Evolutionary conservation across 1,140 invertebrate species (phyloP).

Genomic region (Drosophila punjabiensis): DNA sequence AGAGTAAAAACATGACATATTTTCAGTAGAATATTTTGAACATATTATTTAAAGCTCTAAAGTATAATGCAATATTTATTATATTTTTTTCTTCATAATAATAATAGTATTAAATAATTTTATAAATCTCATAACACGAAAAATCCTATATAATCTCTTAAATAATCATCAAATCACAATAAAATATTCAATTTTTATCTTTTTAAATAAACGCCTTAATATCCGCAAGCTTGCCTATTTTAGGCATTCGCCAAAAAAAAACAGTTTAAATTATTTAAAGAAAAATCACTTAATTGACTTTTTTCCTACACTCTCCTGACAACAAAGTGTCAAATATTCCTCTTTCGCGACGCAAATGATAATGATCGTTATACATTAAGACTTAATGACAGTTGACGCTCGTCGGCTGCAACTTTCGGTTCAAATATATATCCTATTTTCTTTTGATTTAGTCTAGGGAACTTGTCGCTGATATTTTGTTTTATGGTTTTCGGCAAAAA

Average conservation of each 20-base stretch:
- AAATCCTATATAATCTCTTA: not conserved
- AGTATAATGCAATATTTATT: too few relatives aligned
- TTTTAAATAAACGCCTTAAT: not conserved
- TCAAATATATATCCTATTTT: conserved; percentile 24
- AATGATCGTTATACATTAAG: conserved; percentile 62
- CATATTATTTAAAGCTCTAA: too few relatives aligned
- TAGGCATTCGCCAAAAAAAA: conserved; percentile 7
- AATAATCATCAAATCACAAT: not conserved
- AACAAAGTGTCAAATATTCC: conserved; percentile 36
- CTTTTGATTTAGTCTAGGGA: conserved; percentile 32
- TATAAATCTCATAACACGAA: not conserved
- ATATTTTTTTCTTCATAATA: too few relatives aligned
- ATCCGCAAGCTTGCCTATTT: not conserved
- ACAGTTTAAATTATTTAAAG: conserved; percentile 24
- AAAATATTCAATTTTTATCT: not conserved
- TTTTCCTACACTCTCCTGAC: conserved; percentile 19
- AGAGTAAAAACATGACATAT: too few relatives aligned
- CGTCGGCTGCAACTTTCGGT: conserved; percentile 20
- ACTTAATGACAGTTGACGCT: conserved; percentile 75
- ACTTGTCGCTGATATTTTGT: conserved; percentile 38
- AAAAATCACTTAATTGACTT: conserved; percentile 57
- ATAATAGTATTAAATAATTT: not conserved
- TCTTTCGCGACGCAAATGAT: conserved; percentile 52
- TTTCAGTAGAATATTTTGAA: too few relatives aligned
- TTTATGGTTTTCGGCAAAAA: conserved; percentile 33